Base-by-base conservation (phyloP, 2,113 vertebrate genomes). In the Spilogale gracilis region DNA sequence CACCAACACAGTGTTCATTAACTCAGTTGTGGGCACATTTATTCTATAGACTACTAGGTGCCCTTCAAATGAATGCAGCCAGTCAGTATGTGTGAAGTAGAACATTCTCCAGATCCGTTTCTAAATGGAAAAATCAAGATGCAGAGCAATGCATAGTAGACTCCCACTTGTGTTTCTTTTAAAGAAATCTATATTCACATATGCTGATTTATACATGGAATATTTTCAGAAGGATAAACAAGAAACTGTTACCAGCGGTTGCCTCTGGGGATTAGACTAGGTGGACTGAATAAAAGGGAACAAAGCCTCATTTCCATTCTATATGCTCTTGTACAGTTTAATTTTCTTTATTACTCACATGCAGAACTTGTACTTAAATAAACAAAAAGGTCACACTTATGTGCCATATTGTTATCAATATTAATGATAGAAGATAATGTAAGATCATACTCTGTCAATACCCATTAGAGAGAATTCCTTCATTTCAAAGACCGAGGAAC, bases 181-280 rank as follows among this genome's bases (percentile, higher is more conserved):
- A 78, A 58, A 78, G 86, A 79, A 94, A 52, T 73, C 79, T 71
- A 74, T 74, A 76, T 82, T 92, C 96, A 87, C 67, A 2, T 78
- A 78, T 83, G 86, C 92, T 92, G 71, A 87, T 96, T 87, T 96
- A 76, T 58, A 95, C 73, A 52, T 50, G 81, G 21, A 87, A 81
- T 50, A 74, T 50, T 78, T 96, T 95, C 80, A 56, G 85, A 82
- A 94, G 10, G n/a, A 45, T 69, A 89, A 73, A 95, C 65, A 79
- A 92, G 91, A 86, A 45, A 45, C 78, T 30, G 17, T 73, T 80
- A 67, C 73, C 58, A 82, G 80, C 0, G 0, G 84, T 30, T 95
- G 91, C 50, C 82, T 85, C 91, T 38, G 65, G 79, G 56, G 61
- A 60, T 93, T 30, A 78, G 54, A 71, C 48, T 27, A 92, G 45